phyloP scores from a whole-genome alignment of 2,888 invertebrate species.

The Diplolepis rosae region DNA sequence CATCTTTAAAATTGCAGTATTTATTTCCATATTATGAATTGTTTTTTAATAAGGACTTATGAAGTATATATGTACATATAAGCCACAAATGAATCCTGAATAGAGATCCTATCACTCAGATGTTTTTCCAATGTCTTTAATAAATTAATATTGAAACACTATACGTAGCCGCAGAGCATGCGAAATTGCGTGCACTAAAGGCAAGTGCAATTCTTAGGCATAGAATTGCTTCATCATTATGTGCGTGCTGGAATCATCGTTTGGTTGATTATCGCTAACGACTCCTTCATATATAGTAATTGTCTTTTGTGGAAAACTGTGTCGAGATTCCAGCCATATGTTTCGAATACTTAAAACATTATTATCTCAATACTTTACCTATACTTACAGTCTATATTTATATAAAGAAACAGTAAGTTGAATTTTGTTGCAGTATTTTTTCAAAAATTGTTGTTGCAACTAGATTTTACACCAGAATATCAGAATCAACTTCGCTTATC shows the following conservation, averaged over 20 bases:
- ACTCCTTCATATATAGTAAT: conserved; percentile 2
- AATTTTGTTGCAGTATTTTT: no score
- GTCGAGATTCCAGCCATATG: neutral
- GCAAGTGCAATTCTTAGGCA: neutral
- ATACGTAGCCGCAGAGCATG: neutral
- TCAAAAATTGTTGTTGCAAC: no score
- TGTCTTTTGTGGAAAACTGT: neutral
- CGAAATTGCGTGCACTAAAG: neutral
- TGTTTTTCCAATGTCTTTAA: neutral
- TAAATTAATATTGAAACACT: neutral
- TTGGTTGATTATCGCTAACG: neutral
- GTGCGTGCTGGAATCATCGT: neutral
- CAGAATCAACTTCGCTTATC: no score
- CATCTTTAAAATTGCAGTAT: no score
- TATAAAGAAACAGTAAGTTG: no score
- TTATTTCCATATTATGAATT: no score
- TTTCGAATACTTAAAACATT: neutral
- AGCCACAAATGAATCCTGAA: no score
- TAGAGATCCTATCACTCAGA: neutral
- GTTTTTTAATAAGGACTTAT: no score
- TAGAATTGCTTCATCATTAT: conserved; percentile 7
- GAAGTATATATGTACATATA: no score
- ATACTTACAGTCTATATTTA: no score
- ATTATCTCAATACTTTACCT: neutral
- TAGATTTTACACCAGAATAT: no score